Evolutionary conservation across 2,797 vertebrate genomes (phyloP).

Genomic region (Premnoplex brunnescens): DNA sequence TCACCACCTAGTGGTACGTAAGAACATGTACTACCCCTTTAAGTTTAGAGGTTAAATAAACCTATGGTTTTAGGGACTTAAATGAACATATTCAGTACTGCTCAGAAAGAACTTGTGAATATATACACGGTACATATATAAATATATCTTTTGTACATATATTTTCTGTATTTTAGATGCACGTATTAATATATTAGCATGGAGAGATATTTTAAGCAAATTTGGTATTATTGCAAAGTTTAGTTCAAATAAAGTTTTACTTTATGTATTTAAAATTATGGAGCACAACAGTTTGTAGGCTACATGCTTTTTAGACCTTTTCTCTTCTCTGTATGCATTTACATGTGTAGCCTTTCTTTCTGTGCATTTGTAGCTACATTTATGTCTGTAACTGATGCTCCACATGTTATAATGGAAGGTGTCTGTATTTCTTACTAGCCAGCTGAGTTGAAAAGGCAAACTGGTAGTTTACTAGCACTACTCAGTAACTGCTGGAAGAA

Average conservation of each 20-base stretch:
- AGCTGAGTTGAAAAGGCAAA: background rate
- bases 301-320: background rate
- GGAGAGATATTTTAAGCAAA: background rate
- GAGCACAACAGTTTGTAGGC: background rate
- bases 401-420: background rate
- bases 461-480: background rate
- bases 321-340: background rate
- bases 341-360: background rate
- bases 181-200: background rate
- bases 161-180: background rate
- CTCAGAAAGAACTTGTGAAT: background rate
- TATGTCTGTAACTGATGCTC: background rate
- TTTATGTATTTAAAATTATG: background rate
- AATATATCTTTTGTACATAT: background rate
- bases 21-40: background rate
- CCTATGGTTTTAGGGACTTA: background rate
- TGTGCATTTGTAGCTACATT: background rate
- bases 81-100: background rate
- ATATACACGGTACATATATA: too few species aligned
- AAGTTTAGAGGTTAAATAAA: background rate
- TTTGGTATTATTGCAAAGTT: background rate
- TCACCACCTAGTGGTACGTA: slow-evolving; percentile 45
- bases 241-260: background rate
- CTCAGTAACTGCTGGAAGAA: background rate
- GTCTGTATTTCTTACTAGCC: background rate